Evolutionary conservation across 2,888 invertebrate species (phyloP).

Genomic region (Lasioglossum marginatum): DNA sequence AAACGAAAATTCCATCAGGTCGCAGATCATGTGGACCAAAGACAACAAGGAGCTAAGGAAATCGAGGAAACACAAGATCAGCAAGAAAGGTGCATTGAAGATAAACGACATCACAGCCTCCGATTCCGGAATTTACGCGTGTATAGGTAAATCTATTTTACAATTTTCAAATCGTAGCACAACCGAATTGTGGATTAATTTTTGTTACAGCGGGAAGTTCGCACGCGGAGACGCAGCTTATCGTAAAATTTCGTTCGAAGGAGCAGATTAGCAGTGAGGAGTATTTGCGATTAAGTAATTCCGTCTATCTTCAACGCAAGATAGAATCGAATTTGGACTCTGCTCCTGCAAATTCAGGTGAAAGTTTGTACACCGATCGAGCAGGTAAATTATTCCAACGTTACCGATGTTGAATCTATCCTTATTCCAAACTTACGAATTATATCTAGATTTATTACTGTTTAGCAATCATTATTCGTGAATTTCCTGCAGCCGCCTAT

Average conservation of each 20-base stretch:
- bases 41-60: constrained; percentile 92
- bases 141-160: constrained; percentile 86
- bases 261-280: constrained; percentile 93
- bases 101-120: constrained; percentile 92
- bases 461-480: not conserved
- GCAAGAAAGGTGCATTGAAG: constrained; percentile 95
- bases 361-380: constrained; percentile 78
- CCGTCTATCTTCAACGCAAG: constrained; percentile 82
- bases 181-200: not conserved
- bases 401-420: not conserved
- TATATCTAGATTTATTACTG: not conserved
- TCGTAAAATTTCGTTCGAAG: constrained; percentile 92
- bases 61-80: constrained; percentile 93
- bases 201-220: constrained; percentile 88
- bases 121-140: constrained; percentile 94
- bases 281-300: constrained; percentile 85
- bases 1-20: constrained; percentile 83
- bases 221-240: constrained; percentile 91
- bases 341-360: constrained; percentile 85
- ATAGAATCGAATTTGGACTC: constrained; percentile 79
- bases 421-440: not conserved
- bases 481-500: constrained; percentile 53
- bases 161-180: not conserved
- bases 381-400: constrained; percentile 69
- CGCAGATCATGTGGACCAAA: constrained; percentile 95